Evolutionary conservation across 1,140 invertebrate species (phyloP).

Genomic region (Dendrolimus kikuchii): DNA sequence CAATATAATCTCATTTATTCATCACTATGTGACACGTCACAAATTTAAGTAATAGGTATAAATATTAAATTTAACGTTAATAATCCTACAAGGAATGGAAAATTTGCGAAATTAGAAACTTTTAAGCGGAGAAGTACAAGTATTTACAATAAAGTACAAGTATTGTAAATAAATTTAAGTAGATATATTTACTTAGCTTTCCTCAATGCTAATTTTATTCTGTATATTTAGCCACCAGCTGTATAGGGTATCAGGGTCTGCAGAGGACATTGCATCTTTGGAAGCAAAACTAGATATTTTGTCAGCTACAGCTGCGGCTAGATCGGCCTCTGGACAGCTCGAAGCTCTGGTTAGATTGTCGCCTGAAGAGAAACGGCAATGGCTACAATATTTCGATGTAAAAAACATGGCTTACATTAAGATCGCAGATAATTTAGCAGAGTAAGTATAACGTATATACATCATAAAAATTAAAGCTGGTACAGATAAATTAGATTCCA

Average conservation of each 20-base stretch:
- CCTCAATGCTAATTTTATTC: not conserved
- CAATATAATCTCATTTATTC: too few species aligned
- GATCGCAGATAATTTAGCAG: slow-evolving; percentile 49
- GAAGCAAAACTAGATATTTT: slow-evolving; percentile 46
- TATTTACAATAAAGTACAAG: too few species aligned
- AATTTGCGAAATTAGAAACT: too few species aligned
- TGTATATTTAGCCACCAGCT: slow-evolving; percentile 38
- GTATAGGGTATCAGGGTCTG: slow-evolving; percentile 35
- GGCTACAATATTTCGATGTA: slow-evolving; percentile 41
- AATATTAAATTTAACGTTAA: too few species aligned
- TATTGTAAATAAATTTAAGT: too few species aligned
- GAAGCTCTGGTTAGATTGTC: slow-evolving; percentile 47
- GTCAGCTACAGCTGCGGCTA: slow-evolving; percentile 34
- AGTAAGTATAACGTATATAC: slow-evolving; percentile 30
- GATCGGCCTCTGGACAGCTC: slow-evolving; percentile 29
- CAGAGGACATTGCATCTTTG: slow-evolving; percentile 28
- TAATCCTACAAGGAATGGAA: too few species aligned
- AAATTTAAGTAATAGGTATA: too few species aligned
- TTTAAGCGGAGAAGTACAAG: too few species aligned
- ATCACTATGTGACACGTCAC: too few species aligned
- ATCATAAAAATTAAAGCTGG: slow-evolving; percentile 4
- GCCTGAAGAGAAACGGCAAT: slow-evolving; percentile 40
- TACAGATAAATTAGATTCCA: not conserved
- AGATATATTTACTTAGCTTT: too few species aligned
- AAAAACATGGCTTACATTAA: slow-evolving; percentile 36